Conservation (phyloP, 1,140 invertebrate genomes). For the Lasaia peninsularis region DNA sequence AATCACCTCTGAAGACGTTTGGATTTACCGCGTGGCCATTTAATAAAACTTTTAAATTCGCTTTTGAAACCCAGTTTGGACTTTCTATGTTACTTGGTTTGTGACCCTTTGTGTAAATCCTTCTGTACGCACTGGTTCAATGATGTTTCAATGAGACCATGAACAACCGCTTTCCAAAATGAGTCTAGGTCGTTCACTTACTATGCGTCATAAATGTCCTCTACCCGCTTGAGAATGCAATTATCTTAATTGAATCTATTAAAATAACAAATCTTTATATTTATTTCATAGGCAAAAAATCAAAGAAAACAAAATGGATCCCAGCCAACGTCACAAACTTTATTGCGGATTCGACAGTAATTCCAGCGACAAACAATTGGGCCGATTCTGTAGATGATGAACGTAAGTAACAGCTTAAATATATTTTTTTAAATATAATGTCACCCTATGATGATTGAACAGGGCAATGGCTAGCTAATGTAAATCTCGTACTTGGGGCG, state of each 20-base stretch:
- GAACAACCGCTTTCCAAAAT: slow-evolving; percentile 68
- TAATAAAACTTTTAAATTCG: slow-evolving; percentile 57
- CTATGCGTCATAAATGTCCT: slow-evolving; percentile 61
- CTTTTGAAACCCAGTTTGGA: slow-evolving; percentile 10
- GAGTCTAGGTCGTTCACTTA: slow-evolving; percentile 66
- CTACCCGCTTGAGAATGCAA: slow-evolving; percentile 20
- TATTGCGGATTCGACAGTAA: slow-evolving; percentile 66
- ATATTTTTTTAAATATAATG: not conserved
- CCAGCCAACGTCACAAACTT: slow-evolving; percentile 70
- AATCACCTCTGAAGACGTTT: slow-evolving; percentile 73
- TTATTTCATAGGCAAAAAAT: slow-evolving; percentile 70
- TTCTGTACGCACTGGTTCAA: not conserved
- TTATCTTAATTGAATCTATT: not conserved
- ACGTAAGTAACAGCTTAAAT: slow-evolving; percentile 45
- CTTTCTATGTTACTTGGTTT: not conserved
- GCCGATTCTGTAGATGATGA: slow-evolving; percentile 72
- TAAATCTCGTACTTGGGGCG: slow-evolving; percentile 77
- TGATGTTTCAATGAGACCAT: not conserved
- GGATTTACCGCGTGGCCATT: slow-evolving; percentile 76
- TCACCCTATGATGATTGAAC: slow-evolving; percentile 69
- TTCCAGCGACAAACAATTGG: slow-evolving; percentile 66
- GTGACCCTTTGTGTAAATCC: not conserved
- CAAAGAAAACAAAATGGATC: slow-evolving; percentile 76
- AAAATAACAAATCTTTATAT: not conserved
- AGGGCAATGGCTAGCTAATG: slow-evolving; percentile 69